Evolutionary conservation across 2,888 invertebrate species (phyloP), one percentile per base, ranked within the genome.

Genomic region (Prenolepis imparis): DNA sequence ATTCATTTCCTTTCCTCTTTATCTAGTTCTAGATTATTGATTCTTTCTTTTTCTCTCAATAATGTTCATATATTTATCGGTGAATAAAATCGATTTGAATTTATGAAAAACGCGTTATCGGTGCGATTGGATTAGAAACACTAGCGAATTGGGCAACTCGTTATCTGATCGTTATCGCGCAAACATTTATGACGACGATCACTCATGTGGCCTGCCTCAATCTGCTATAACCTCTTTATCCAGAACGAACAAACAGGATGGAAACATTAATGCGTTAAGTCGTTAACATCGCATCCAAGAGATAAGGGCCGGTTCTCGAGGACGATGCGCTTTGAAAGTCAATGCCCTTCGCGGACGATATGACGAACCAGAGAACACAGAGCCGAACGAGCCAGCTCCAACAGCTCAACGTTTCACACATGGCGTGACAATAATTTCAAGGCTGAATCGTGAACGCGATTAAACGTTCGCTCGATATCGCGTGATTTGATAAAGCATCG

Each of bases 311-410:
- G 82, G 81, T 41, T 59, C 8, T 81, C 73, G 87, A 82, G 89
- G 84, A 86, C 88, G 87, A 85, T 85, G 77, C 70, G 85, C 84
- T 88, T 83, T 80, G 81, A 48, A 84, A 90, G 92, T 92, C 92
- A 92, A 90, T 90, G 92, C 87, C 91, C 91, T 87, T 52, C 85
- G 82, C 82, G 88, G 18, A 8, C 48, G 8, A 32, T 24, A 89
- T 88, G 91, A 91, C 90, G 91, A 91, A 86, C 24, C 24, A 12
- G 18, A 70, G 87, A 89, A 89, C 84, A 85, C 86, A 85, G 28
- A 3, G 84, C 86, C 89, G 89, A 85, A 83, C 84, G 80, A 73
- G 73, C 78, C 82, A 52, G 80, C 75, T 8, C 15, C 12, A 28
- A 28, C 48, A 48, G 5, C 5, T 82, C 82, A 55, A 82, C 74